phyloP scores from a whole-genome alignment of 2,888 invertebrate species.

The Pyrgus malvae region DNA sequence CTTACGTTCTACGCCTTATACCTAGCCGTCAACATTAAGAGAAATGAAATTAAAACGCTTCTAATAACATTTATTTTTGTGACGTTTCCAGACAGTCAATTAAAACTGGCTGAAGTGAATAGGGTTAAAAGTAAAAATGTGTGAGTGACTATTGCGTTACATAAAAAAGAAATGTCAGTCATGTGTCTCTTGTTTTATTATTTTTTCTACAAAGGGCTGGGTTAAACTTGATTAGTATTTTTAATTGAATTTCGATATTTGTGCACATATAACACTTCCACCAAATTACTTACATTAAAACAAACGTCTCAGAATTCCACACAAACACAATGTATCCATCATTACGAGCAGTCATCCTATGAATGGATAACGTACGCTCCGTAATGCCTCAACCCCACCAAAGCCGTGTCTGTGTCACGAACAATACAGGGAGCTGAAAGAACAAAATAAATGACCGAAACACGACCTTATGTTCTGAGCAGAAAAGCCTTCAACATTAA shows the following conservation, averaged over 20 bases:
- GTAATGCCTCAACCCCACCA: constrained; percentile 29
- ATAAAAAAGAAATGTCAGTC: constrained; percentile 21
- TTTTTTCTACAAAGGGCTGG: background rate
- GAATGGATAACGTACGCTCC: constrained; percentile 25
- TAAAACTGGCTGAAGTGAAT: too few relatives aligned
- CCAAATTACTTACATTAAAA: constrained; percentile 4
- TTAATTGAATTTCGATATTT: too few relatives aligned
- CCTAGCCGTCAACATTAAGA: background rate
- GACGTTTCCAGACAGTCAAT: too few relatives aligned
- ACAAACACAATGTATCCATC: constrained; percentile 24
- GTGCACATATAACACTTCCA: background rate
- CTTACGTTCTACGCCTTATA: too few relatives aligned
- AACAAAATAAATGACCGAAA: constrained; percentile 7
- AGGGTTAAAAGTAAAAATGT: too few relatives aligned
- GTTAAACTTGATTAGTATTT: too few relatives aligned
- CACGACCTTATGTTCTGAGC: background rate
- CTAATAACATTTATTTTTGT: too few relatives aligned
- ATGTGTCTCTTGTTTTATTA: constrained; percentile 2
- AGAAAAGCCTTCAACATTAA: background rate
- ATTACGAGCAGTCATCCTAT: constrained; percentile 23
- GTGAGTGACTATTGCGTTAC: constrained; percentile 18
- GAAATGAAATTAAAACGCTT: background rate
- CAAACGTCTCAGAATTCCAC: background rate
- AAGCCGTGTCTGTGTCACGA: constrained; percentile 27
- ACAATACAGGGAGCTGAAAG: constrained; percentile 28